Conservation (phyloP, 2,113 vertebrate genomes). For the Thryonomys swinderianus region DNA sequence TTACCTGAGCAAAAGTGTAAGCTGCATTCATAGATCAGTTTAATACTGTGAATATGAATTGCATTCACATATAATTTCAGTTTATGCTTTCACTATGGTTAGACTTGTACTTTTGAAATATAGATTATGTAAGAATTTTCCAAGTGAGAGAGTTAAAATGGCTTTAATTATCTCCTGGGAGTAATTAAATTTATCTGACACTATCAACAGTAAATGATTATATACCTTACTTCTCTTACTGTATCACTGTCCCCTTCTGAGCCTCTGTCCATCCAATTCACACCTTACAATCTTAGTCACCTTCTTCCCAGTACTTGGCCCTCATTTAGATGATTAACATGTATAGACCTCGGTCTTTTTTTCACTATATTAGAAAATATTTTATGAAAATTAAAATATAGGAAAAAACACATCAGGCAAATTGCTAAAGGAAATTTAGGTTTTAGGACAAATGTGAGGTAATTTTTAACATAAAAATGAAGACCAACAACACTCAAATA, state of each 20-base stretch:
- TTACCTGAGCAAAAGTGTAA: neutral
- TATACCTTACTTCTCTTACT: neutral
- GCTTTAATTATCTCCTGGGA: neutral
- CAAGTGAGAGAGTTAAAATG: constrained; percentile 37
- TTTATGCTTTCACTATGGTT: neutral
- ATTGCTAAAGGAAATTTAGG: neutral
- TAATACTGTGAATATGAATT: constrained; percentile 32
- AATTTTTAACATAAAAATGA: constrained; percentile 38
- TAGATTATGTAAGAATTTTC: neutral
- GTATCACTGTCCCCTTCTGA: neutral
- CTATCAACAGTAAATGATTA: neutral
- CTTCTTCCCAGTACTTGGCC: neutral
- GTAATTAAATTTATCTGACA: neutral
- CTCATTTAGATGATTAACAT: neutral
- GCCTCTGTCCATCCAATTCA: neutral
- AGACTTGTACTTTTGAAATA: constrained; percentile 45
- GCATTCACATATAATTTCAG: constrained; percentile 31
- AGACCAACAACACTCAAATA: constrained; percentile 45
- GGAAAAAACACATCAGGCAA: neutral
- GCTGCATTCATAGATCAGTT: neutral
- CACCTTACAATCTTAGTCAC: neutral
- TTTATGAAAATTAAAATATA: neutral
- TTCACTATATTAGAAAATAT: neutral
- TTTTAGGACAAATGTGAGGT: neutral
- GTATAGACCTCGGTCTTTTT: neutral